Evolutionary conservation across 2,888 invertebrate genomes (phyloP), one percentile per base, ranked within the genome.

Genomic region (Lepidonotus clava): DNA sequence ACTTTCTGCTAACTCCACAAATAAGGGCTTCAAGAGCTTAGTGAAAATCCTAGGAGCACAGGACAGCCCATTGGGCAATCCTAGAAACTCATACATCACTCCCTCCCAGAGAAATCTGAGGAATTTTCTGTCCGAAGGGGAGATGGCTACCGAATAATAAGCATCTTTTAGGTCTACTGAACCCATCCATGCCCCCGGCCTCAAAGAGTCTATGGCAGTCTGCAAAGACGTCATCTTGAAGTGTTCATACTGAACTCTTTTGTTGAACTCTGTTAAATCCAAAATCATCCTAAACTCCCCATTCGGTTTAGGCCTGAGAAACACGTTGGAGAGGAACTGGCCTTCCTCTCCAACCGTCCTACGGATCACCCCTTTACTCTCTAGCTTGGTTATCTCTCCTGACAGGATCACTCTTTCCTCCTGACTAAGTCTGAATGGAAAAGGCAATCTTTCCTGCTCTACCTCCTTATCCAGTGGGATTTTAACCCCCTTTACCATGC

Each of bases 221-320:
- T 89, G 40, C 24, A 90, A 84, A 6, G 86, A 86, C 4, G 88
- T 88, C 90, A 90, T 90, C 86, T 90, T 89, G 80, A 90, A 90
- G 87, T 90, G 90, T 32, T 87, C 80, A 76, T 90, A 90, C 88
- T 51, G 41, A 18, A 85, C 41, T 5, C 34, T 77, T 46, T 77
- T 34, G 51, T 87, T 87, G 11, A 85, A 67, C 14, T 88, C 40
- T 46, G 88, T 88, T 0, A 90, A 80, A 83, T 89, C 88, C 18
- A 90, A 83, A 34, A 89, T 89, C 56, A 89, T 38, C 56, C 89
- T 86, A 53, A 84, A 83, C 21, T 56, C 40, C 36, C 88, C 88
- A 85, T 87, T 88, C 80, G 86, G 88, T 76, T 90, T 89, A 18
- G 88, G 88, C 18, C 40, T 36, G 18, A 85, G 46, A 32, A 89